Evolutionary conservation across 2,888 invertebrate species (phyloP).

Genomic region (Himalopsyche japonica): DNA sequence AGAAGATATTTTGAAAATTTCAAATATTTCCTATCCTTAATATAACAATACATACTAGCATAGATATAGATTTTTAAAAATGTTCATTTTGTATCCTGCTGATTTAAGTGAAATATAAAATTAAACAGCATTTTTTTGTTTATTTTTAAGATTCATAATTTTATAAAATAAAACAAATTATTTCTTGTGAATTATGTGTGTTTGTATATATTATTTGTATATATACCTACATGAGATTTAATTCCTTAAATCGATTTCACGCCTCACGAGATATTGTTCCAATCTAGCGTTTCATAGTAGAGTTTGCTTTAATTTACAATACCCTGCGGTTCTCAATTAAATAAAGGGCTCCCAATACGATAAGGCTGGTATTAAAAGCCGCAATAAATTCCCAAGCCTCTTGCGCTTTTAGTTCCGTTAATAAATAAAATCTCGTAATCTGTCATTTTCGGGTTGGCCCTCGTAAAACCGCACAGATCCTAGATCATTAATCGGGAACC

Average conservation of each 20-base stretch:
- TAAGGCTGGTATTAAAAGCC: not conserved
- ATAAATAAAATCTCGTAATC: conserved; percentile 38
- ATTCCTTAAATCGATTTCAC: not conserved
- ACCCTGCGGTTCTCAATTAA: not conserved
- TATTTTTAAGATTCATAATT: no score
- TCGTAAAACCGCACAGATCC: not conserved
- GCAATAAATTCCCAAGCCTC: not conserved
- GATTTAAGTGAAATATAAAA: no score
- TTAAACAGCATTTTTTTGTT: no score
- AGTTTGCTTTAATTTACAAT: not conserved
- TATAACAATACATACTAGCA: no score
- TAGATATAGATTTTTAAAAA: no score
- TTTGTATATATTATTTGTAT: no score
- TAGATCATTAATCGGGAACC: not conserved
- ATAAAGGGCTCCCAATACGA: not conserved
- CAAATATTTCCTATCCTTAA: no score
- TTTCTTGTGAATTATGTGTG: no score
- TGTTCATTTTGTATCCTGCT: no score
- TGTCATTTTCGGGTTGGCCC: conserved; percentile 20
- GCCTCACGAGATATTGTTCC: not conserved
- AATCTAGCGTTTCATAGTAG: not conserved
- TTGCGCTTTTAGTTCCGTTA: conserved; percentile 19
- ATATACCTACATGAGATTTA: no score
- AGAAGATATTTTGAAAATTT: no score
- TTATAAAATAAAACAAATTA: no score